phyloP scores from a whole-genome alignment of 2,797 vertebrate genomes.

The Scleropages formosus region DNA sequence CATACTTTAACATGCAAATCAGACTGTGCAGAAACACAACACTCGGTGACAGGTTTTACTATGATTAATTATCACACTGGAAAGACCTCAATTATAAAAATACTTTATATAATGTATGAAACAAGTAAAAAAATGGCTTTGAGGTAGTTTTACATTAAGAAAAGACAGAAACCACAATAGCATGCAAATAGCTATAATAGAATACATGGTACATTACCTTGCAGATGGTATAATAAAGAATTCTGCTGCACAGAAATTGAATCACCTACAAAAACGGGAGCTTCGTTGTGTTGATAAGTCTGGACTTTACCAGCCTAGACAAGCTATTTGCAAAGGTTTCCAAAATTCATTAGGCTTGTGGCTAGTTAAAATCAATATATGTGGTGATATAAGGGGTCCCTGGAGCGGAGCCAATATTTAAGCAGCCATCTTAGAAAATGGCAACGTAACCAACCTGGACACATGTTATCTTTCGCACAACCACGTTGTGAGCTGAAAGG shows the following conservation, averaged over 20 bases:
- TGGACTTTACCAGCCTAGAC: no score
- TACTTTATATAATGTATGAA: conserved; percentile 6
- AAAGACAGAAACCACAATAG: conserved; percentile 2
- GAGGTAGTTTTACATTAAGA: conserved; percentile 12
- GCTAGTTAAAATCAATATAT: no score
- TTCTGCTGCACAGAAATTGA: no score
- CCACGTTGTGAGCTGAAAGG: neutral
- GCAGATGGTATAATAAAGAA: neutral
- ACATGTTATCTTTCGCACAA: neutral
- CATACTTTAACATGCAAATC: neutral
- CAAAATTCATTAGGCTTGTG: no score
- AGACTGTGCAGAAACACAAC: conserved; percentile 13
- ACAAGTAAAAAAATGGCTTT: neutral
- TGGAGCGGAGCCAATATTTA: no score
- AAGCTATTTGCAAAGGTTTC: no score
- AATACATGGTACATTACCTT: conserved; percentile 17
- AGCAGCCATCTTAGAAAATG: no score
- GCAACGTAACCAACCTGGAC: no score
- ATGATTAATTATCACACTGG: conserved; percentile 24
- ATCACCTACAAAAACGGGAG: no score
- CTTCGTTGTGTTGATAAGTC: no score
- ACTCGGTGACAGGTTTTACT: conserved; percentile 1
- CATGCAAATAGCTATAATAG: neutral
- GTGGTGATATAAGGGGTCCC: no score
- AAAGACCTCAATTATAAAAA: neutral